phyloP scores from a whole-genome alignment of 1,140 invertebrate species.

The Phymastichus coffea region DNA sequence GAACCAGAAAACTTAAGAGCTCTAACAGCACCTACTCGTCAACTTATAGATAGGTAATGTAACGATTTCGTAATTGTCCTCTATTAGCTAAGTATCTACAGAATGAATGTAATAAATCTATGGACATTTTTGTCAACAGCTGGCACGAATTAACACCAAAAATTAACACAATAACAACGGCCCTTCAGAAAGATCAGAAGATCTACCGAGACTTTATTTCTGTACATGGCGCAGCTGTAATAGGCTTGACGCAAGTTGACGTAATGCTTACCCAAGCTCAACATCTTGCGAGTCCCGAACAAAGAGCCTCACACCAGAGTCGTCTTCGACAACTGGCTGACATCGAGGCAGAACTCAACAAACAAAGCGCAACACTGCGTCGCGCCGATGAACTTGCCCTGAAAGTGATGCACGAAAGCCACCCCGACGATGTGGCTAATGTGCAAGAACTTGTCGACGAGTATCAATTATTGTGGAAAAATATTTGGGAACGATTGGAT shows the following conservation, averaged over 20 bases:
- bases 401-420: constrained; percentile 60
- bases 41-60: constrained; percentile 57
- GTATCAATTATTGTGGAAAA: constrained; percentile 67
- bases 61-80: neutral
- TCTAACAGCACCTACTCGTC: constrained; percentile 56
- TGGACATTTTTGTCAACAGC: too few species aligned
- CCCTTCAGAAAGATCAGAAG: constrained; percentile 56
- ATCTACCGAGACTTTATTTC: constrained; percentile 68
- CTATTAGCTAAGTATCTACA: too few species aligned
- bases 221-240: constrained; percentile 68
- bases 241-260: constrained; percentile 69
- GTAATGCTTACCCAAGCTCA: constrained; percentile 68
- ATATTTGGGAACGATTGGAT: constrained; percentile 61
- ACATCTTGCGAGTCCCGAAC: constrained; percentile 58
- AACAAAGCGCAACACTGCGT: constrained; percentile 56
- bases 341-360: constrained; percentile 62
- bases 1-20: constrained; percentile 63
- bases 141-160: constrained; percentile 61
- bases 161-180: constrained; percentile 52
- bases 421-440: constrained; percentile 56
- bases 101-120: too few species aligned
- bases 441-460: constrained; percentile 69
- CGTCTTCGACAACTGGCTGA: constrained; percentile 55
- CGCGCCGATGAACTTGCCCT: constrained; percentile 63
- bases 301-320: constrained; percentile 47